Conservation (phyloP, 2,797 vertebrate species). For the Myiothlypis coronata region DNA sequence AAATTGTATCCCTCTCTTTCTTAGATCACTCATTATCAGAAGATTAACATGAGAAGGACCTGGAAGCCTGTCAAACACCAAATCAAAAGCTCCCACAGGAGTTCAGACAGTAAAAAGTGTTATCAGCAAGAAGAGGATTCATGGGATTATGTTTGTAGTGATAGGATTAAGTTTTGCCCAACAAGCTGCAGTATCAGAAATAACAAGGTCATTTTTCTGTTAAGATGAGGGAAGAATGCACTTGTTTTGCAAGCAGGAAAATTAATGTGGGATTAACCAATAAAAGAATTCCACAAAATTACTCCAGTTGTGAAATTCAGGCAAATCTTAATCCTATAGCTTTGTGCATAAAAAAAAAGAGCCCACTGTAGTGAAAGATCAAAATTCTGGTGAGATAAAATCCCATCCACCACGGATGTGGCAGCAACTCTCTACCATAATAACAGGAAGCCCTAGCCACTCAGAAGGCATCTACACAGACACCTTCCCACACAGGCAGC, state of each 20-base stretch:
- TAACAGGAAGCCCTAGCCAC: background rate
- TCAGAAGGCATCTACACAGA: background rate
- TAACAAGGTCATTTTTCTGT: conserved; percentile 44
- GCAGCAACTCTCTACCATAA: background rate
- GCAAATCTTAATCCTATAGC: background rate
- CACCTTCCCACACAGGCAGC: background rate
- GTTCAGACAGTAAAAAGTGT: background rate
- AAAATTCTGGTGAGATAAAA: background rate
- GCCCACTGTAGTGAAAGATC: background rate
- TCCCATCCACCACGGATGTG: background rate
- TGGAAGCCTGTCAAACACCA: background rate
- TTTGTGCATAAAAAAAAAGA: background rate
- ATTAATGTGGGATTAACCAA: conserved; percentile 46
- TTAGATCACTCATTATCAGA: background rate
- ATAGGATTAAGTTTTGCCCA: conserved; percentile 39
- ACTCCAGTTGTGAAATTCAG: conserved; percentile 5
- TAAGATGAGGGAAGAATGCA: conserved; percentile 21
- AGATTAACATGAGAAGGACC: conserved; percentile 1
- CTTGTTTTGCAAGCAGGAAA: conserved; percentile 10
- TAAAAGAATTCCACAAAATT: conserved; percentile 2
- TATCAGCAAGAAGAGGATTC: conserved; percentile 26
- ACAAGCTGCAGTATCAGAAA: conserved; percentile 16
- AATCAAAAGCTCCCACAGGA: conserved; percentile 17
- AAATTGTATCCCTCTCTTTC: background rate
- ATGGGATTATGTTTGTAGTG: background rate